A percentile compares a stretch with the other conserved stretches of the same genome.
These are phyloP conservation scores for Apostichopus parvimensis DNA, from an alignment of 35 echinoderm and acorn worm species.

Conservation along the genomic window DNA sequence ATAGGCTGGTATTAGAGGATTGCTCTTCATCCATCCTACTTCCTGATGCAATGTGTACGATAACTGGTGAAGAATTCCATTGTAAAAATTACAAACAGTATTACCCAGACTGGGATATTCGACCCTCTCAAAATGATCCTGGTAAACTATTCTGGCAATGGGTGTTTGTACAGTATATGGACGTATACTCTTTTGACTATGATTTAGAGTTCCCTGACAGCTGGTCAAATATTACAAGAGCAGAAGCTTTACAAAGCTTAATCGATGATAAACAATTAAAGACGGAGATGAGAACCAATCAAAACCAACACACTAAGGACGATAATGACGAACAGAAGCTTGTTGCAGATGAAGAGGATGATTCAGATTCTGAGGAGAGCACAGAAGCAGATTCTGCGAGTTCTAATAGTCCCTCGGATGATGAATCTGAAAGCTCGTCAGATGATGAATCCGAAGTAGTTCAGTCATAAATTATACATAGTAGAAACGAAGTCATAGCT, in stretches of 20 bases:
- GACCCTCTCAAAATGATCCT: neutral
- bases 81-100: neutral
- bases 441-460: too few species aligned
- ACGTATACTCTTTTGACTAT: too few species aligned
- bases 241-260: neutral
- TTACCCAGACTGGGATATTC: neutral
- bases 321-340: too few species aligned
- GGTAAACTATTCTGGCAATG: conserved; percentile 13
- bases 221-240: neutral
- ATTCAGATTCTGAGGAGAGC: neutral
- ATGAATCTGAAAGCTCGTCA: too few species aligned
- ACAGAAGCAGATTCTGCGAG: neutral
- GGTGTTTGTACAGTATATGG: neutral
- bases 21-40: neutral
- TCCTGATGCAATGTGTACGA: neutral
- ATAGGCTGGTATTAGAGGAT: neutral
- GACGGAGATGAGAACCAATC: neutral
- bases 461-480: too few species aligned
- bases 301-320: too few species aligned
- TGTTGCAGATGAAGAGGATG: neutral
- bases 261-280: neutral
- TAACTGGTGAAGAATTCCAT: neutral
- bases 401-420: neutral
- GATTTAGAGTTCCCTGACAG: neutral
- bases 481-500: too few species aligned